These are phyloP conservation scores for Taenaris catops DNA, from an alignment of 2,888 invertebrate genomes.

Conservation along the genomic window DNA sequence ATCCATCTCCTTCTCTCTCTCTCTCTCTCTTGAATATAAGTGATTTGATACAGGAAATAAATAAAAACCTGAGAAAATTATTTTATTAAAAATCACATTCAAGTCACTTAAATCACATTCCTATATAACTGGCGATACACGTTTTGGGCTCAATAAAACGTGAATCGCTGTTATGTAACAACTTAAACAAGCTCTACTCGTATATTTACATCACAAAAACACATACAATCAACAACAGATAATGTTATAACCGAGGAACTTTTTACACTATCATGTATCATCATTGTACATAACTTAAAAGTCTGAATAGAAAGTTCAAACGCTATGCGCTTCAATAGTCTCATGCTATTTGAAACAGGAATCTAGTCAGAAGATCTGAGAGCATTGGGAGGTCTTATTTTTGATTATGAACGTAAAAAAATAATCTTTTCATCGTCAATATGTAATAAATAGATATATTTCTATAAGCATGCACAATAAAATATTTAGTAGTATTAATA, in stretches of 20 bases:
- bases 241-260: conserved; percentile 45
- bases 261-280: conserved; percentile 46
- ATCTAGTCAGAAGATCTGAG: conserved; percentile 77
- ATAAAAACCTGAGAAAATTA: conserved; percentile 25
- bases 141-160: conserved; percentile 75
- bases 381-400: conserved; percentile 78
- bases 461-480: no score
- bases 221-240: conserved; percentile 27
- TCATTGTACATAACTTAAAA: conserved; percentile 28
- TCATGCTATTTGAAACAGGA: conserved; percentile 71
- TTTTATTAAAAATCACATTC: conserved; percentile 38
- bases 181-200: conserved; percentile 21
- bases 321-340: conserved; percentile 56
- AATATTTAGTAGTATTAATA: no score
- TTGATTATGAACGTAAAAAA: no score
- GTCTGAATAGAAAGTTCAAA: conserved; percentile 44
- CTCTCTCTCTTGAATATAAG: no score
- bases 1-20: no score
- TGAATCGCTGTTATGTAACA: conserved; percentile 42
- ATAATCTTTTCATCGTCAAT: no score
- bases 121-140: conserved; percentile 36
- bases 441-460: no score
- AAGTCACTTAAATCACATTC: conserved; percentile 18
- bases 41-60: background rate
- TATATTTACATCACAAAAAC: conserved; percentile 25